Evolutionary conservation across 2,797 vertebrate species (phyloP), one percentile per base, ranked within the genome.

Genomic region (Phrynocephalus vlangalii): DNA sequence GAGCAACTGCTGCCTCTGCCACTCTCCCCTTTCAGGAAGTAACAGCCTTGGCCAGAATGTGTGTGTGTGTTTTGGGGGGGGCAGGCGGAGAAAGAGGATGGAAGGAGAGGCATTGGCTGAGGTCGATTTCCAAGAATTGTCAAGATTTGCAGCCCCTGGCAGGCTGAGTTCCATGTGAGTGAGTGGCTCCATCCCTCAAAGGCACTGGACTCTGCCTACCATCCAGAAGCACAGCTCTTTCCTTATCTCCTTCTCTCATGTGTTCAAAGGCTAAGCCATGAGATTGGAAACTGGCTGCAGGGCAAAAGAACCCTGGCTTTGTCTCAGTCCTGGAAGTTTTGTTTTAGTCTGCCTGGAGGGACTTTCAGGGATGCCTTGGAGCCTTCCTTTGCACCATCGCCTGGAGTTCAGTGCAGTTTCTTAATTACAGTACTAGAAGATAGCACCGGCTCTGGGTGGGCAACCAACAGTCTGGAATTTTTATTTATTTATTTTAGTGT

Each of bases 1-100:
- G 68, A 56, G 44, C 85, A 81, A 38, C 88, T 81, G 20, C 77
- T 80, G 79, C 60, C 24, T 30, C 79, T 81, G 60, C 30, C 56
- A 24, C 22, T 75, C 71, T 66, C 6, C 6, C 10, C 28, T 24
- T 6, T 60, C 11, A 5, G 33, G 56, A 77, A 77, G 26, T 10
- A 6, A 6, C 38, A 24, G 20, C n/a, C 50, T 56, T 33, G 9
- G 68, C 18, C 9, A 30, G 52, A 63, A 63, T 56, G 52, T 56
- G 52, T 52, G 52, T 52, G 52, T 56, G 13, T 10, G n/a, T 1
- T n/a, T n/a, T n/a, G n/a, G 22, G 24, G 56, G 30, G 52, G n/a
- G 11, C 22, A 7, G 20, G n/a, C 10, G 10, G 56, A 70, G 24
- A 18, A 3, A 28, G 52, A 26, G 10, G 52, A 26, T 18, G 18